Base-by-base conservation (phyloP, 2,113 vertebrate species). In the Passer domesticus region DNA sequence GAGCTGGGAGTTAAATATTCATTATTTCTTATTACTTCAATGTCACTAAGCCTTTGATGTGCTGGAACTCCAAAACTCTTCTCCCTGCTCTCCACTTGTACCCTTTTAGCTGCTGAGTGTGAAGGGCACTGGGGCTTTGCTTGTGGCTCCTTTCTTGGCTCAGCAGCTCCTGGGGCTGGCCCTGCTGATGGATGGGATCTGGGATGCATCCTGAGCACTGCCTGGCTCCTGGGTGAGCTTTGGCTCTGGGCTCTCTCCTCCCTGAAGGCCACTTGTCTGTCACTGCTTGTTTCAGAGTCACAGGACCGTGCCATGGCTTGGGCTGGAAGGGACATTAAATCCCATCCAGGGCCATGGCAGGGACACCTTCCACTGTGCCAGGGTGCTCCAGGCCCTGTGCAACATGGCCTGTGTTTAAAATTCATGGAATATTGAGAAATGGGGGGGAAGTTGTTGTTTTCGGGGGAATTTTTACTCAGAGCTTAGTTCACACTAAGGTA, bases 1-100 rank as follows among this genome's bases (percentile, higher is more conserved):
- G 82, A 95, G 7, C 68, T 77, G 43, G 75, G 91, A 94, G 52
- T 97, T 94, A 94, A 95, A 89, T 94, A 93, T 95, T 95, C 82
- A 91, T 95, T 80, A 89, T 87, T 94, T 52, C 89, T 88, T 90
- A 83, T 76, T n/a, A 24, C 78, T 89, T 82, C 49, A 43, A 3
- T 76, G 77, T 76, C 83, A 75, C 35, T 3, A 24, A 79, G 91
- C 75, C 78, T 92, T 95, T 90, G 80, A 88, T 85, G 58, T n/a
- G 66, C 66, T 58, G 62, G 31, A 73, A 58, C 41, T 94, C 58
- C 33, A 10, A 55, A 53, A 33, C 39, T 30, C 78, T 31, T 41
- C 66, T 28, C 46, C 58, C 28, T 3, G 1, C 49, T 81, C 81
- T 89, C 74, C 66, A 22, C 41, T 91, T 72, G 25, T 17, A 11